Percentiles rank a stretch among this genome's conserved stretches.
Evolutionary conservation across 2,888 invertebrate genomes (phyloP).

Genomic region (Phrixothrix hirtus): DNA sequence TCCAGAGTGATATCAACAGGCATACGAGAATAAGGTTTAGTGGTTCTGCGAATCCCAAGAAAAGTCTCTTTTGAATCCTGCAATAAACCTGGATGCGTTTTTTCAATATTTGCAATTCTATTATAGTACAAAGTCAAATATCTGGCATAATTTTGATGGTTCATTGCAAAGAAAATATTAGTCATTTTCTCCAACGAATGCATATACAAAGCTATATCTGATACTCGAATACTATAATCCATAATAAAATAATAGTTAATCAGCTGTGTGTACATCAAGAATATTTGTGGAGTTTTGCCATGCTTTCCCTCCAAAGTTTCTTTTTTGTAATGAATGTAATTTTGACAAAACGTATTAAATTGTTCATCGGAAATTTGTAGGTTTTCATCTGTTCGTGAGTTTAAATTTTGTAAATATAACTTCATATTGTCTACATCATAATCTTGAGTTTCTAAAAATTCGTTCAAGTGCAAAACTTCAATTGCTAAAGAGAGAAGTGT

Average conservation of each 20-base stretch:
- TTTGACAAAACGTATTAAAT: neutral
- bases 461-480: conserved; percentile 38
- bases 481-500: conserved; percentile 35
- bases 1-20: neutral
- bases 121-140: neutral
- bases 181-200: neutral
- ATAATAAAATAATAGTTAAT: neutral
- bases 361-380: neutral
- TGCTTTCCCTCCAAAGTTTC: conserved; percentile 1
- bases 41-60: neutral
- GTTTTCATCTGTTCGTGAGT: conserved; percentile 28
- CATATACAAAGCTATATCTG: neutral
- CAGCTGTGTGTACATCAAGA: neutral
- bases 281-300: neutral
- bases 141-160: neutral
- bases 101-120: neutral
- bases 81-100: conserved; percentile 25
- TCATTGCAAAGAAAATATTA: neutral
- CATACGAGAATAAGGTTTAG: neutral
- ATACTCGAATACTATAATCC: neutral
- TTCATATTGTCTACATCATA: conserved; percentile 5
- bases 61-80: too few relatives aligned
- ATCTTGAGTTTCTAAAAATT: conserved; percentile 26
- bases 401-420: conserved; percentile 31
- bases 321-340: neutral